Evolutionary conservation across 2,888 invertebrate species (phyloP), one percentile per base, ranked within the genome.

Genomic region (Hirtodrosophila trivittata): DNA sequence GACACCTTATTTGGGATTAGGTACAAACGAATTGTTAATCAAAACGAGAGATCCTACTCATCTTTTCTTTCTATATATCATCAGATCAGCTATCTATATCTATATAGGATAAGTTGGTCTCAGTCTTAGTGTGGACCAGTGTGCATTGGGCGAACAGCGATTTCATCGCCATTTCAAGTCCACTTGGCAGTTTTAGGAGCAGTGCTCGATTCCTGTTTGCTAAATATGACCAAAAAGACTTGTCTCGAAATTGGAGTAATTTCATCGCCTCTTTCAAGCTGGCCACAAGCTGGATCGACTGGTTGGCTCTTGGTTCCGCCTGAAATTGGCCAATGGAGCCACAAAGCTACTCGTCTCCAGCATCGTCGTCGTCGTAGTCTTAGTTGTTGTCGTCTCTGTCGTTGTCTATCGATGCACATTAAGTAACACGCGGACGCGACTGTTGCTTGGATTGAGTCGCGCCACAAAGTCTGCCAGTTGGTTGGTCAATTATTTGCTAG

Each of bases 81-180:
- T n/a, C n/a, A n/a, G n/a, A n/a, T n/a, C n/a, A n/a, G n/a, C n/a
- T n/a, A n/a, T n/a, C n/a, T n/a, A n/a, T n/a, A n/a, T n/a, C n/a
- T n/a, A n/a, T n/a, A n/a, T n/a, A n/a, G n/a, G n/a, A n/a, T n/a
- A n/a, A n/a, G n/a, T n/a, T n/a, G n/a, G n/a, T n/a, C n/a, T n/a
- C n/a, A n/a, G n/a, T n/a, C n/a, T 46, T 21, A n/a, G 6, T 21
- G 26, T 0, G 32, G 2, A 41, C 49, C 80, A 70, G 54, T 75
- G 82, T 72, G 69, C 58, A 26, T 12, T 58, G 46, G 37, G n/a
- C 33, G 56, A 42, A 50, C 68, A 59, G 67, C 77, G 86, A 88
- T 88, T 88, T 88, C 88, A 88, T 87, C 80, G 88, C 83, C 86
- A 87, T 85, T 84, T 87, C 78, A 78, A 80, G 85, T 73, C 73